These are phyloP conservation scores for Uloborus diversus DNA, from an alignment of 1,140 invertebrate species.

Conservation along the genomic window DNA sequence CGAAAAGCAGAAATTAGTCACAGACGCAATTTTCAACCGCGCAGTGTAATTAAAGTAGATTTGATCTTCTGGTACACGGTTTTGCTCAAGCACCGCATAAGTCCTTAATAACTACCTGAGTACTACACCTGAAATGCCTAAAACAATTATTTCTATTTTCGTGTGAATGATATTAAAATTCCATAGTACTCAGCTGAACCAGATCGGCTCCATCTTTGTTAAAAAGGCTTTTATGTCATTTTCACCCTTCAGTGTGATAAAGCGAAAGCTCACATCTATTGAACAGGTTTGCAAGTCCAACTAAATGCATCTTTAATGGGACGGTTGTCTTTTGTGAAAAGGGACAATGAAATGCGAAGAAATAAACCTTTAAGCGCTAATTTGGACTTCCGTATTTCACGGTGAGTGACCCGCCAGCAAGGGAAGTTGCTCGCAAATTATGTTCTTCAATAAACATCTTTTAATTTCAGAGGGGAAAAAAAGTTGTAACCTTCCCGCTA, in stretches of 20 bases:
- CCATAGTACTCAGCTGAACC: not conserved
- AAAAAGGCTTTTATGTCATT: not conserved
- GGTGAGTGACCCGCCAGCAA: not conserved
- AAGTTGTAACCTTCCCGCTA: no score
- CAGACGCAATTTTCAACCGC: no score
- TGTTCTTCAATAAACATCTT: no score
- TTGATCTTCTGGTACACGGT: no score
- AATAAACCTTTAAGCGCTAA: not conserved
- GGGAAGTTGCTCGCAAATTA: no score
- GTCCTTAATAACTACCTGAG: no score
- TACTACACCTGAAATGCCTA: no score
- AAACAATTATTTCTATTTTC: not conserved
- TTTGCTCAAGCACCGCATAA: no score
- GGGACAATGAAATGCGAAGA: not conserved
- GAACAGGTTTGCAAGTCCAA: not conserved
- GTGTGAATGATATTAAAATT: not conserved
- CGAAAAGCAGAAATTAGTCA: no score
- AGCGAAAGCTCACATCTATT: no score
- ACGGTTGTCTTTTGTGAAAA: not conserved
- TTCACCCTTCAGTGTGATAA: not conserved
- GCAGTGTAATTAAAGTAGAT: no score
- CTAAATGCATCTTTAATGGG: slow-evolving; percentile 2
- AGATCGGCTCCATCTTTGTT: not conserved
- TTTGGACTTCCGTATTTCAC: not conserved
- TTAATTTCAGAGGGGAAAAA: no score